These are phyloP conservation scores for Rhynchonycteris naso DNA, from an alignment of 2,797 vertebrate species.

Conservation along the genomic window DNA sequence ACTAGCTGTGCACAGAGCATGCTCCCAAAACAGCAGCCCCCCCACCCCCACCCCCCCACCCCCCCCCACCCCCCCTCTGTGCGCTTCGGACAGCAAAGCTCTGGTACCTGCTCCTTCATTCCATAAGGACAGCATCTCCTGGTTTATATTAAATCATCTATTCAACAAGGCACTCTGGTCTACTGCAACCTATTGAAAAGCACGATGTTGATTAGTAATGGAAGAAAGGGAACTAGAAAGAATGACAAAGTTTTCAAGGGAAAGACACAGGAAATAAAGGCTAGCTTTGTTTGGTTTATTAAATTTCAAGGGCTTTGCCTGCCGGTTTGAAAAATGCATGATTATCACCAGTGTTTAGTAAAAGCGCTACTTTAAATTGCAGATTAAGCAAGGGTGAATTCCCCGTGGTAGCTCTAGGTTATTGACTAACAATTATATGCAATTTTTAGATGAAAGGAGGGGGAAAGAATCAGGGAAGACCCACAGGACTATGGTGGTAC, in stretches of 20 bases:
- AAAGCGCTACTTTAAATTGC: constrained; percentile 67
- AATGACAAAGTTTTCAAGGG: constrained; percentile 46
- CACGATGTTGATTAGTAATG: background rate
- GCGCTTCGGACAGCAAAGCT: background rate
- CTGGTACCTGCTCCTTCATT: background rate
- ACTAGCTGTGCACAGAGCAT: background rate
- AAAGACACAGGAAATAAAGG: constrained; percentile 59
- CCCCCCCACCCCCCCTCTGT: background rate
- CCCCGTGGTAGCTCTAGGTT: constrained; percentile 4
- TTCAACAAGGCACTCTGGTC: background rate
- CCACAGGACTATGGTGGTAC: background rate
- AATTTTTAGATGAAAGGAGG: constrained; percentile 46
- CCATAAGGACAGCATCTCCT: background rate
- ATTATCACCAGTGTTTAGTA: constrained; percentile 64
- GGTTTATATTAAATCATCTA: background rate
- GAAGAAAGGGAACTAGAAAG: constrained; percentile 24
- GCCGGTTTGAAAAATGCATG: constrained; percentile 61
- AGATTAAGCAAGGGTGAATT: constrained; percentile 64
- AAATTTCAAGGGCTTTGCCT: constrained; percentile 49
- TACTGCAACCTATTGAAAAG: background rate
- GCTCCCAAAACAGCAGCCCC: background rate
- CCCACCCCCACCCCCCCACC: too few relatives aligned
- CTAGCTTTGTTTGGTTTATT: constrained; percentile 53
- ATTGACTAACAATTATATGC: constrained; percentile 34
- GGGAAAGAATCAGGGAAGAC: background rate